Evolutionary conservation across 1,140 invertebrate species (phyloP), one percentile per base, ranked within the genome.

Genomic region (Gryllus bimaculatus): DNA sequence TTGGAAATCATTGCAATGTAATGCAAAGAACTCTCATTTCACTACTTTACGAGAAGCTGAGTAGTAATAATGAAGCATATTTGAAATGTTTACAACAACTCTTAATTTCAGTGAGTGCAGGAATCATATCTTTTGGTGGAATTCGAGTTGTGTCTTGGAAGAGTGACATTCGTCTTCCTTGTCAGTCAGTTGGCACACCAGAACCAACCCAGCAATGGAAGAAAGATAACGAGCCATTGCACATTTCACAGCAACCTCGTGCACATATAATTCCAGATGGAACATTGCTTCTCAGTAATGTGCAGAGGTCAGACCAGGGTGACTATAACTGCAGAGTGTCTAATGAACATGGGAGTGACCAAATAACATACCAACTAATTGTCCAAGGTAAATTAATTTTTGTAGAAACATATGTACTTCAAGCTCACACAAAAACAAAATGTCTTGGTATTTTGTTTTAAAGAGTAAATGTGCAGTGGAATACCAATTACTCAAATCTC

Each of bases 361-460:
- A 83, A 39, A 87, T 90, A 47, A 83, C 84, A 0, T 88, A 88
- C 81, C 83, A 84, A 7, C 81, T 90, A 0, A 84, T 85, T 75
- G 88, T 90, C 5, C 88, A 89, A 88, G 89, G 89, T 89, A 82
- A 75, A 21, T 54, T 78, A 1, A n/a, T 80, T 75, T 47, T 49
- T 78, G 18, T 54, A 12, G 18, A 21, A 18, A 76, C 26, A 39
- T 18, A 18, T n/a, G 8, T n/a, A 48, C 75, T 76, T 15, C 18
- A 76, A 8, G 15, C 7, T n/a, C 79, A 82, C 47, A 78, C 80
- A 21, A 74, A 12, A 15, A 8, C 8, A 74, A 0, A 21, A 15
- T 8, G 13, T 74, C 26, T 74, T 6, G 15, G 26, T 8, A 15
- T 0, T 74, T 74, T 20, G 73, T 15, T 8, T n/a, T 15, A 74